Conservation (phyloP, 2,113 vertebrate species). For the Microtus oregoni region DNA sequence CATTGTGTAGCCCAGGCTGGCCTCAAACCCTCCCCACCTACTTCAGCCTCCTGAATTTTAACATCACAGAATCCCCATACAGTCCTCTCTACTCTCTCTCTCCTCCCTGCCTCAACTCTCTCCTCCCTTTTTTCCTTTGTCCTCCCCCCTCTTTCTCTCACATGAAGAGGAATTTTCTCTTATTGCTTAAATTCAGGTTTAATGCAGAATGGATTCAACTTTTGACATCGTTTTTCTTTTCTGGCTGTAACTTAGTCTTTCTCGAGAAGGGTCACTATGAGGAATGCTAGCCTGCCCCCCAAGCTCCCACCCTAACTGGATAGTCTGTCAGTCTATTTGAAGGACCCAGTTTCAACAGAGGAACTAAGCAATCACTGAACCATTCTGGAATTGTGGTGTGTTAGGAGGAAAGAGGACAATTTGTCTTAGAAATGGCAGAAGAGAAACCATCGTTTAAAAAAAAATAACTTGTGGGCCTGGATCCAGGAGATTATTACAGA, state of each 20-base stretch:
- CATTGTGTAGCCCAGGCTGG: not conserved
- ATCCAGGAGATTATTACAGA: not conserved
- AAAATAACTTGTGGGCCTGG: not conserved
- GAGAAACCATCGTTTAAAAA: not conserved
- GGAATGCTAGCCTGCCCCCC: not conserved
- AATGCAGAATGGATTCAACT: not conserved
- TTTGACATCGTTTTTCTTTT: not conserved
- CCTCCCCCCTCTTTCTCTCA: not conserved
- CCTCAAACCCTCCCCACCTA: not conserved
- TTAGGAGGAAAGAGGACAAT: not conserved
- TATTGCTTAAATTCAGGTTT: conserved; percentile 42
- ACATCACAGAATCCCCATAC: too few relatives aligned
- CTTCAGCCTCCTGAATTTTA: not conserved
- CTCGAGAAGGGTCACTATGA: not conserved
- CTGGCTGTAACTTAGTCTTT: not conserved
- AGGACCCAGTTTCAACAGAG: not conserved
- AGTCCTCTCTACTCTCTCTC: not conserved
- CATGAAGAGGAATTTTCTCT: not conserved
- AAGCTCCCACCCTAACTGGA: not conserved
- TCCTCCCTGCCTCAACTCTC: not conserved
- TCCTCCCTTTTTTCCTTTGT: too few relatives aligned
- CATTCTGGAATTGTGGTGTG: not conserved
- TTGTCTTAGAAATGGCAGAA: conserved; percentile 14
- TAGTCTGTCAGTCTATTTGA: not conserved
- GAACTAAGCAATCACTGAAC: not conserved